Evolutionary conservation across 2,113 vertebrate species (phyloP).

Genomic region (Sminthopsis crassicaudata): DNA sequence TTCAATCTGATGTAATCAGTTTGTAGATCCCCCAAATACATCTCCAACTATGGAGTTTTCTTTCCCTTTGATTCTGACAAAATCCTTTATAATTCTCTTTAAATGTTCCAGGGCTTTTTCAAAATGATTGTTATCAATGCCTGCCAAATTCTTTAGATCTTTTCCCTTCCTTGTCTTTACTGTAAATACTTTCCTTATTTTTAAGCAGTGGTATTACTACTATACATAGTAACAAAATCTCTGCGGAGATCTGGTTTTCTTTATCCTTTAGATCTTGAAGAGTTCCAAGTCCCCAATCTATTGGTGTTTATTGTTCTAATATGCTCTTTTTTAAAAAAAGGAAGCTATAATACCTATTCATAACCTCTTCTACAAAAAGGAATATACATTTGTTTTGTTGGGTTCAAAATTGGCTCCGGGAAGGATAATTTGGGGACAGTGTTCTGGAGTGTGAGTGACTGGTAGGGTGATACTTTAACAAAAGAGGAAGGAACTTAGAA

Average conservation of each 20-base stretch:
- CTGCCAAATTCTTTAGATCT: conserved; percentile 74
- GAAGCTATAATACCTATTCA: neutral
- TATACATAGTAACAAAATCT: conserved; percentile 66
- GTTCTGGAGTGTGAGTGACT: conserved; percentile 12
- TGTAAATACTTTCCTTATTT: conserved; percentile 74
- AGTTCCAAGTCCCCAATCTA: conserved; percentile 62
- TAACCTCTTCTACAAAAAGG: conserved; percentile 30
- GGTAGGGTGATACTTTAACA: neutral
- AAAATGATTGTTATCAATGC: conserved; percentile 78
- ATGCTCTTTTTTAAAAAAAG: conserved; percentile 35
- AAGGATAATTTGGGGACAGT: conserved; percentile 31
- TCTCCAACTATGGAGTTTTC: conserved; percentile 54
- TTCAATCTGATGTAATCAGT: conserved; percentile 61
- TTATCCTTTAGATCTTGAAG: conserved; percentile 62
- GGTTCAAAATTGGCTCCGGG: fast-evolving
- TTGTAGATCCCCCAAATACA: conserved; percentile 56
- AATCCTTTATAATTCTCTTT: conserved; percentile 81
- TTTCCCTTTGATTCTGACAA: conserved; percentile 77
- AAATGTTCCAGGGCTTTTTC: conserved; percentile 78
- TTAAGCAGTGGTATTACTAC: conserved; percentile 46
- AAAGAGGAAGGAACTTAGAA: conserved; percentile 29
- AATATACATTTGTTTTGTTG: neutral
- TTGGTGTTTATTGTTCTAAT: conserved; percentile 71
- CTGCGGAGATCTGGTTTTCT: conserved; percentile 74
- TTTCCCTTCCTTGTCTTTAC: conserved; percentile 36